Evolutionary conservation across 2,888 invertebrate species (phyloP), one percentile per base, ranked within the genome.

Genomic region (Tinea trinotella): DNA sequence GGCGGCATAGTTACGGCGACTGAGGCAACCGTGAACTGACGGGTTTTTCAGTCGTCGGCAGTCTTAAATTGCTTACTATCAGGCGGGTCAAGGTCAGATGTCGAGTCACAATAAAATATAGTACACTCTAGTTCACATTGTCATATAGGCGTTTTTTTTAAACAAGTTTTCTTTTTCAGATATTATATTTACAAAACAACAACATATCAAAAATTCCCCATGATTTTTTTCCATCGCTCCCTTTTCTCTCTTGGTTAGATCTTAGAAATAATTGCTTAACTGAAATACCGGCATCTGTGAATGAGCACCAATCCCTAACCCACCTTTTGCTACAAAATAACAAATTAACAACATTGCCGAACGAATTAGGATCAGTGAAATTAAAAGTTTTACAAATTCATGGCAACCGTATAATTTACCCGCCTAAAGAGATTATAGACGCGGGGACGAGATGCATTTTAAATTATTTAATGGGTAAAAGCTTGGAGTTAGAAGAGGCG

Each of bases 271-370:
- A 92, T 66, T 64, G 77, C 54, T 64, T 92, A 7, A 74, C 66
- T 3, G 71, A 69, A 10, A 68, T 92, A 53, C 91, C 92, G 1
- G 70, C 64, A 57, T 77, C 83, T 1, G 84, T 92, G 15, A 87
- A 87, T 57, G 68, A 88, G 58, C 92, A 92, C 60, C 66, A 66
- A 52, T 71, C 66, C 59, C 77, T 92, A 17, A 89, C 91, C 53
- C 91, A 91, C 57, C 67, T 92, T 54, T 72, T 92, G 15, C 67
- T 92, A 22, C 88, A 90, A 68, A 88, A 89, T 61, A 92, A 92
- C 65, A 74, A 81, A 58, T 65, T 92, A 19, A 79, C 87, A 54
- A 68, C 72, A 55, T 66, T 92, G 44, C 92, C 92, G 0, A 75
- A 88, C 54, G 91, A 90, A 76, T 66, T 92, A 10, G 90, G 91